phyloP scores from a whole-genome alignment of 1,140 invertebrate genomes.

The Bombus polaris region DNA sequence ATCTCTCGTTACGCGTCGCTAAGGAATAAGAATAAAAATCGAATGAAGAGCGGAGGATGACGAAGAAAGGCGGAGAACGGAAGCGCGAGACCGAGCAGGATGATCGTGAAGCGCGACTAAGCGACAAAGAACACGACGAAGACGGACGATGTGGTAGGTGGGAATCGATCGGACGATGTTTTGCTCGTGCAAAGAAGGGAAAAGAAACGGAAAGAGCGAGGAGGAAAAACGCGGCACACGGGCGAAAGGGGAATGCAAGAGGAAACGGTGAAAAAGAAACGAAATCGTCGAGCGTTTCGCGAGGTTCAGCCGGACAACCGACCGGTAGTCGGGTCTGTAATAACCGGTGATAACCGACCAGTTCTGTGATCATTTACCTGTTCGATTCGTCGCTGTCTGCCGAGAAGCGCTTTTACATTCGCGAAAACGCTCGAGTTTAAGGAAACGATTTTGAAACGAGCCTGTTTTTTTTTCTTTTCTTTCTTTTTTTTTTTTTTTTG shows the following conservation, averaged over 20 bases:
- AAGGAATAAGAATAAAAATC: constrained; percentile 56
- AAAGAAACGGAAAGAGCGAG: neutral
- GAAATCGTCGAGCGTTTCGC: constrained; percentile 1
- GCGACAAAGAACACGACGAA: constrained; percentile 11
- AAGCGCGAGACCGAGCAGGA: neutral
- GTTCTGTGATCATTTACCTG: constrained; percentile 41
- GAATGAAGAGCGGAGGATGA: constrained; percentile 12
- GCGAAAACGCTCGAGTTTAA: constrained; percentile 49
- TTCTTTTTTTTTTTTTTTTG: neutral
- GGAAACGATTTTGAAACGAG: neutral
- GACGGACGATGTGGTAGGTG: neutral
- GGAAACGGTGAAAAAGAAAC: neutral
- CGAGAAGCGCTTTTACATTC: neutral
- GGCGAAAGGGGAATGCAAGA: neutral
- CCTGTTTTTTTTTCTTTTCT: neutral
- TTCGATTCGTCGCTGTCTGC: constrained; percentile 27
- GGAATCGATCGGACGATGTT: constrained; percentile 28
- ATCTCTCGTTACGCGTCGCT: constrained; percentile 71
- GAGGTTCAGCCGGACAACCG: constrained; percentile 20
- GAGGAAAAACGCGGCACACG: no score
- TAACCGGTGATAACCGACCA: constrained; percentile 58
- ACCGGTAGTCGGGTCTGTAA: constrained; percentile 42
- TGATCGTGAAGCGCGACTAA: constrained; percentile 17
- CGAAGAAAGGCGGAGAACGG: neutral
- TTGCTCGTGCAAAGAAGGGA: neutral